Evolutionary conservation across 2,113 vertebrate species (phyloP).

Genomic region (Lepidothrix coronata): DNA sequence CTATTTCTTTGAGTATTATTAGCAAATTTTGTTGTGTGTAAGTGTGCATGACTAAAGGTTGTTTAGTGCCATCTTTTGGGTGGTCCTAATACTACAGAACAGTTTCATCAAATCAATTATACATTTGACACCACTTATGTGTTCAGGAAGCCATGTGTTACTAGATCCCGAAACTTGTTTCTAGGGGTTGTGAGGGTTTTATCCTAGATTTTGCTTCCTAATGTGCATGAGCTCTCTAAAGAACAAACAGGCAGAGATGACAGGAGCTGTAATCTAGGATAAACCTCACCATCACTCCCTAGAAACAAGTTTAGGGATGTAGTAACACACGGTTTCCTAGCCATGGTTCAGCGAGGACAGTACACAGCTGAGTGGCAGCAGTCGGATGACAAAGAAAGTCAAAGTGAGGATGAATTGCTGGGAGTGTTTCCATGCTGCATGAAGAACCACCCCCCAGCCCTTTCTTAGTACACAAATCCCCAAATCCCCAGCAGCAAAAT

Average conservation of each 20-base stretch:
- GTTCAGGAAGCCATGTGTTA: neutral
- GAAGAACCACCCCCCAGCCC: neutral
- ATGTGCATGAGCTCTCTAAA: neutral
- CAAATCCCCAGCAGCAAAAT: constrained; percentile 40
- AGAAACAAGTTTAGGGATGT: neutral
- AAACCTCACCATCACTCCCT: neutral
- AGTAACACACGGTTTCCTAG: neutral
- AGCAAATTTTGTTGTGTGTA: neutral
- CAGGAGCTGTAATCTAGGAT: neutral
- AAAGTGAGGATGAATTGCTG: neutral
- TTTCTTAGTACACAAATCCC: constrained; percentile 9
- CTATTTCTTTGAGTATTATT: neutral
- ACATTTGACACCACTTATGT: neutral
- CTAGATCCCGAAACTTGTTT: neutral
- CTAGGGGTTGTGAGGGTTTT: neutral
- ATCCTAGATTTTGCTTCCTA: neutral
- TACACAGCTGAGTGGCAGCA: neutral
- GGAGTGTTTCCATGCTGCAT: constrained; percentile 18
- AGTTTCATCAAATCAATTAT: neutral
- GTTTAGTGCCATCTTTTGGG: constrained; percentile 77
- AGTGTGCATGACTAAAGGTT: constrained; percentile 8
- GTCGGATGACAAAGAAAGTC: neutral
- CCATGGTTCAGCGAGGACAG: neutral
- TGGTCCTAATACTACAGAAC: constrained; percentile 67
- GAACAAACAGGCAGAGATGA: neutral